Percentiles rank a stretch among this genome's conserved stretches.
phyloP scores from a whole-genome alignment of 2,113 vertebrate species.

The Thunnus maccoyii region DNA sequence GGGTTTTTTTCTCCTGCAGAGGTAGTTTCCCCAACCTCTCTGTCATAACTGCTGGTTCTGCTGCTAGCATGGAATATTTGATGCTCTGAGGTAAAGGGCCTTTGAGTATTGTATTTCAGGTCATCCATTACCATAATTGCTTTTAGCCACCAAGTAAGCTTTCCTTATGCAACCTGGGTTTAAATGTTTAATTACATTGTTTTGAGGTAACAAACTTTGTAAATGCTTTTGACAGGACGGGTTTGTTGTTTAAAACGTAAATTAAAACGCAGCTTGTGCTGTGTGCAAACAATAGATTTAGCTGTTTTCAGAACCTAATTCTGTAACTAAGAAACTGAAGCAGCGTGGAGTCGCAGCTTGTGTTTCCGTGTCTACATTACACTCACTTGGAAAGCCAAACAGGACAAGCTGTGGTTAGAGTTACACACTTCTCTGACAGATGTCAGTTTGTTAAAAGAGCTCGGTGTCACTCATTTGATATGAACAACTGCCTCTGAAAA shows the following conservation, averaged over 20 bases:
- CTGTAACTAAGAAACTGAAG: conserved; percentile 73
- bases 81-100: conserved; percentile 77
- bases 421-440: conserved; percentile 83
- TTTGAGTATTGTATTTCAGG: conserved; percentile 85
- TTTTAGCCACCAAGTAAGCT: conserved; percentile 82
- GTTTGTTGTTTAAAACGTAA: conserved; percentile 73
- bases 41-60: conserved; percentile 70
- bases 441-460: conserved; percentile 78
- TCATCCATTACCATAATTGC: conserved; percentile 87
- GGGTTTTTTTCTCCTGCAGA: conserved; percentile 32
- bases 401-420: conserved; percentile 78
- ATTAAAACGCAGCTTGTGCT: conserved; percentile 65
- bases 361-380: conserved; percentile 84
- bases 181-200: conserved; percentile 88
- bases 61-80: conserved; percentile 75
- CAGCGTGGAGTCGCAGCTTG: conserved; percentile 70
- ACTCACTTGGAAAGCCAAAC: conserved; percentile 75
- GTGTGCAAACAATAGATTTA: conserved; percentile 65
- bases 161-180: conserved; percentile 78
- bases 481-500: conserved; percentile 76
- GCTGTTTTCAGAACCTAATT: conserved; percentile 56
- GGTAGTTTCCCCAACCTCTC: conserved; percentile 30
- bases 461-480: conserved; percentile 75
- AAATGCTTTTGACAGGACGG: conserved; percentile 71
- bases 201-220: conserved; percentile 81